A percentile compares a stretch with the other conserved stretches of the same genome.
Conservation (phyloP, 2,113 vertebrate species). For the Corvus hawaiiensis region DNA sequence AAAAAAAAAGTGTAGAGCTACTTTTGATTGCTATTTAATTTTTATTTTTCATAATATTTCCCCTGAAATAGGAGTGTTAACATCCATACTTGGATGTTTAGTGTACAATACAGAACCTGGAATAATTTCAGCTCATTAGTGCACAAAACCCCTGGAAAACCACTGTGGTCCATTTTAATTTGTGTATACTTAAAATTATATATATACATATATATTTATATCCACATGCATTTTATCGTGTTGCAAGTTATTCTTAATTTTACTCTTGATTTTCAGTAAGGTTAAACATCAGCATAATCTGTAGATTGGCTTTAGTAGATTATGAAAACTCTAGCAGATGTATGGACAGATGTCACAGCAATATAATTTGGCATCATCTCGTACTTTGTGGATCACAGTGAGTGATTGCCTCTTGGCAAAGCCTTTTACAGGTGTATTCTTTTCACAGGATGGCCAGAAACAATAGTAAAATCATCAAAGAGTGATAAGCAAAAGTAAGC, state of each 20-base stretch:
- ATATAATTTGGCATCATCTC: slow-evolving; percentile 62
- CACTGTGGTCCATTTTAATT: background rate
- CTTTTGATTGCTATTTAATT: background rate
- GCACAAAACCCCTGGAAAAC: background rate
- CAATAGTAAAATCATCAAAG: background rate
- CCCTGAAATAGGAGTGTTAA: background rate
- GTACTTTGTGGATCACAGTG: slow-evolving; percentile 50
- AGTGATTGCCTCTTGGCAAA: slow-evolving; percentile 50
- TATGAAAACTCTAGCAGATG: slow-evolving; percentile 68
- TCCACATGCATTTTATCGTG: background rate
- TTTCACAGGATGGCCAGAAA: background rate
- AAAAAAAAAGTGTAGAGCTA: background rate
- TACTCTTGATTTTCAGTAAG: slow-evolving; percentile 9
- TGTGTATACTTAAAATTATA: background rate
- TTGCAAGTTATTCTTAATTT: background rate
- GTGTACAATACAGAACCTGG: background rate
- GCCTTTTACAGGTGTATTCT: slow-evolving; percentile 46
- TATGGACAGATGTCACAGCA: slow-evolving; percentile 73
- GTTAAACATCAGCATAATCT: slow-evolving; percentile 41
- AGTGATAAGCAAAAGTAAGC: background rate
- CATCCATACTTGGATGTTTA: background rate
- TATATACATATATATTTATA: no score
- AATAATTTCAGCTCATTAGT: background rate
- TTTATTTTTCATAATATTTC: background rate
- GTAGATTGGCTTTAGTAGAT: slow-evolving; percentile 56